Evolutionary conservation across 2,888 invertebrate genomes (phyloP), one percentile per base, ranked within the genome.

Genomic region (Idaea aversata): DNA sequence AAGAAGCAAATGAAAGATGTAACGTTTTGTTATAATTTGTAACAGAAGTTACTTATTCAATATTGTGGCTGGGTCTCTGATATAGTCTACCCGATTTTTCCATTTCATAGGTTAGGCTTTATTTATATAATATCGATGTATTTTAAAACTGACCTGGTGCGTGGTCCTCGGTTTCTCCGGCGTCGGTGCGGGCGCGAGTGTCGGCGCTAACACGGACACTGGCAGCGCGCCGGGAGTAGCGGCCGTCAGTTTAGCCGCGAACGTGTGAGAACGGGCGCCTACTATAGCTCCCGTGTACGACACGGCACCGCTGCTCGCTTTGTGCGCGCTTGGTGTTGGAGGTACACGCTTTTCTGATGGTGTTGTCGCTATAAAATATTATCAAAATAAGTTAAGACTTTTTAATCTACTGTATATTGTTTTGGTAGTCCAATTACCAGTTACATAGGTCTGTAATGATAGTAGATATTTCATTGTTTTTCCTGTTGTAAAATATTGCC

Each of bases 191-290:
- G 72, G 71, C 66, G 77, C 65, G 72, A 73, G 90, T 88, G 76
- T 71, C 87, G 91, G 72, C 91, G 93, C 70, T 65, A 72, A 69
- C 34, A 70, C 67, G 68, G 62, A 67, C 68, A 69, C 47, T 71
- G 67, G 72, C 77, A 58, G 67, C 67, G 65, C 70, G 67, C 73
- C 15, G 61, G 81, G 73, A 62, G 83, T 71, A 71, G 77, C 91
- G 86, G 87, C 95, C 7, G 95, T 95, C 65, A 96, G 92, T 86
- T 96, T 96, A 65, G 96, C 96, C 16, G 96, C 96, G 88, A 96
- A 96, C 1, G 96, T 95, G 87, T 95, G 95, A 62, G 94, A 93
- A n/a, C 95, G 93, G 64, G 94, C 93, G 74, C 94, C 93, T 65
- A 94, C 92, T 16, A 93, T 91, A 57, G 93, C 93, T 68, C 93